Evolutionary conservation across 2,797 vertebrate species (phyloP), one percentile per base, ranked within the genome.

Genomic region (Neopelma chrysocephalum): DNA sequence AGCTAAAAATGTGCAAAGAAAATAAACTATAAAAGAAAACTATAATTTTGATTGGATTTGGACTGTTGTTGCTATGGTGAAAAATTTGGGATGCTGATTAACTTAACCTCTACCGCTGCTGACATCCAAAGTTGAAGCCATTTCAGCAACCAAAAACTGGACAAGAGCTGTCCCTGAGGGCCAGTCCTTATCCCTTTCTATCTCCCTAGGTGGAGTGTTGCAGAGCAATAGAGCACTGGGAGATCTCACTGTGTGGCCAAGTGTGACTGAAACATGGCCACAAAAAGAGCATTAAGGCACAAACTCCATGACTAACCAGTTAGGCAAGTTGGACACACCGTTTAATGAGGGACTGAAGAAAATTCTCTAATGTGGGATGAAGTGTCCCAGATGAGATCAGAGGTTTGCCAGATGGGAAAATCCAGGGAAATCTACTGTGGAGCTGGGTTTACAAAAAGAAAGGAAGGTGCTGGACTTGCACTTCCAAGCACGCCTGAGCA

Each of bases 11-110:
- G 8, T 65, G 38, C 48, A 54, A 92, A 87, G 29, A 56, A 90
- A 90, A 89, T 56, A 91, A 91, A 91, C 77, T 85, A 80, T 64
- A 32, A 77, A 90, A 82, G 31, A 66, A 84, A 87, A 53, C 18
- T 40, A 68, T 62, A 3, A 71, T 87, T 64, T 91, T 47, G 12
- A 65, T 71, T 80, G 23, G 25, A 83, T 91, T 82, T 87, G 31
- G 57, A 65, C 45, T 85, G n/a, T 68, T 92, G 57, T n/a, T 22
- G 27, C 78, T 68, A 66, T 0, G 4, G 15, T 70, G 36, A 93
- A 93, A 76, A 77, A 73, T 60, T 38, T 82, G 32, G 32, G 51
- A 51, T 80, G 36, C 11, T 45, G 34, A 64, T 84, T 66, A 43
- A 80, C 38, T 76, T 70, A 76, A 79, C 17, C 13, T 82, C 75